Conservation (phyloP, 1,140 invertebrate genomes). For the Bactericera cockerelli region DNA sequence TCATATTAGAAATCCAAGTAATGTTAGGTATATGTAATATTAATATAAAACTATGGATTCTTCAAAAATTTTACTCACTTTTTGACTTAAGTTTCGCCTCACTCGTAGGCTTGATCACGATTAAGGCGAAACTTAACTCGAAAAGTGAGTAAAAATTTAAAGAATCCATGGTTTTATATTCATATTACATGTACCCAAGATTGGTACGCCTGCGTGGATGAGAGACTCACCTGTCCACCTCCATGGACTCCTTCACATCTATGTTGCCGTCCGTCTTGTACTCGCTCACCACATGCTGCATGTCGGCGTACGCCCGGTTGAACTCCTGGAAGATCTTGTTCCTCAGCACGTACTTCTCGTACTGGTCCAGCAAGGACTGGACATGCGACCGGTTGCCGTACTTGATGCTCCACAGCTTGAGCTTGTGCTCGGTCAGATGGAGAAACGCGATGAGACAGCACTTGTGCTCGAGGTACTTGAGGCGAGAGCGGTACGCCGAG, state of each 20-base stretch:
- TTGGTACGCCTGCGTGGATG: too few species aligned
- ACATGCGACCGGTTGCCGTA: slow-evolving; percentile 72
- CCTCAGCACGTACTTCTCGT: slow-evolving; percentile 76
- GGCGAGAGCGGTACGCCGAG: slow-evolving; percentile 54
- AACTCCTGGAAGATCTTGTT: slow-evolving; percentile 90
- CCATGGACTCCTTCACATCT: slow-evolving; percentile 32
- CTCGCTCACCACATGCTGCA: slow-evolving; percentile 79
- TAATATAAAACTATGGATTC: too few species aligned
- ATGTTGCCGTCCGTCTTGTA: slow-evolving; percentile 75
- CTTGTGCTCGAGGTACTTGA: slow-evolving; percentile 81
- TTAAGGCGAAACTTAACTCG: too few species aligned
- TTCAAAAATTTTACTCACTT: too few species aligned
- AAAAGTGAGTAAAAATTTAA: too few species aligned
- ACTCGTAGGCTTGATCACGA: too few species aligned
- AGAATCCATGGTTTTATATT: too few species aligned
- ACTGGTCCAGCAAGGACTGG: slow-evolving; percentile 67
- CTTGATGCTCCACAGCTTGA: slow-evolving; percentile 75
- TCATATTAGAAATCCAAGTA: too few species aligned
- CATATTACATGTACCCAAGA: too few species aligned
- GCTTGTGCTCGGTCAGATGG: slow-evolving; percentile 71
- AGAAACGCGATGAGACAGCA: slow-evolving; percentile 83
- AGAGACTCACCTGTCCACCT: slow-evolving; percentile 29
- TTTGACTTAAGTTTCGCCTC: too few species aligned
- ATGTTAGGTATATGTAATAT: too few species aligned
- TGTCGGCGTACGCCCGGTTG: slow-evolving; percentile 77